Percentiles rank a stretch among this genome's conserved stretches.
Conservation (phyloP, 2,113 vertebrate genomes). For the Herpetotheres cachinnans region DNA sequence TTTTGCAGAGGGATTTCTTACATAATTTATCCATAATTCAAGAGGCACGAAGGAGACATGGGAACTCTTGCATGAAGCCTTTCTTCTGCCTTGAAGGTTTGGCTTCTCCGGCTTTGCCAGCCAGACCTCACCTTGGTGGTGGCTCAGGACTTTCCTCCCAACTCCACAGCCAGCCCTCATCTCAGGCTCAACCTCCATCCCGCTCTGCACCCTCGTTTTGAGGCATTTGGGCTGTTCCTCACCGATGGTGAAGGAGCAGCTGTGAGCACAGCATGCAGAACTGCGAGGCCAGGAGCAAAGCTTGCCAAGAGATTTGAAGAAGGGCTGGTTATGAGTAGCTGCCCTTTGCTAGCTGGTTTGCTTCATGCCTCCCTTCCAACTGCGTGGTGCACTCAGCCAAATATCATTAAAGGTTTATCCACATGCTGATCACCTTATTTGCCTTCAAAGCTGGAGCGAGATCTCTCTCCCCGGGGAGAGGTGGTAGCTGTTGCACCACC, state of each 20-base stretch:
- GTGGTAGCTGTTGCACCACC: background rate
- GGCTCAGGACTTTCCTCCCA: background rate
- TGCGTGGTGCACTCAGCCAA: background rate
- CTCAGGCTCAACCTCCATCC: background rate
- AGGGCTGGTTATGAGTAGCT: constrained; percentile 3
- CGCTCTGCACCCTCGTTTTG: background rate
- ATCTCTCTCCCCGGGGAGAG: background rate
- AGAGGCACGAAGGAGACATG: background rate
- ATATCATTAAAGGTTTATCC: background rate
- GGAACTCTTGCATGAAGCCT: background rate
- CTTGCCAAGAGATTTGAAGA: constrained; percentile 27
- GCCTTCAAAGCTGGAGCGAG: background rate
- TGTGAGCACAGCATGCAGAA: constrained; percentile 31
- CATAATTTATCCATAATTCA: background rate
- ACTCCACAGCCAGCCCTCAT: background rate
- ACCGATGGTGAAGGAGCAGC: background rate
- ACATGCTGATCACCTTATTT: background rate
- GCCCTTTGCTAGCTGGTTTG: background rate
- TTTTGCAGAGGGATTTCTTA: background rate
- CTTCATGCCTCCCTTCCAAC: background rate
- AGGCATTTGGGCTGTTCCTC: background rate
- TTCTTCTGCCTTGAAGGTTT: background rate
- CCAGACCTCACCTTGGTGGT: background rate
- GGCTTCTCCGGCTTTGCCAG: background rate
- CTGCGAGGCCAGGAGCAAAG: background rate